phyloP scores from a whole-genome alignment of 2,113 vertebrate genomes.

The Puntigrus tetrazona region DNA sequence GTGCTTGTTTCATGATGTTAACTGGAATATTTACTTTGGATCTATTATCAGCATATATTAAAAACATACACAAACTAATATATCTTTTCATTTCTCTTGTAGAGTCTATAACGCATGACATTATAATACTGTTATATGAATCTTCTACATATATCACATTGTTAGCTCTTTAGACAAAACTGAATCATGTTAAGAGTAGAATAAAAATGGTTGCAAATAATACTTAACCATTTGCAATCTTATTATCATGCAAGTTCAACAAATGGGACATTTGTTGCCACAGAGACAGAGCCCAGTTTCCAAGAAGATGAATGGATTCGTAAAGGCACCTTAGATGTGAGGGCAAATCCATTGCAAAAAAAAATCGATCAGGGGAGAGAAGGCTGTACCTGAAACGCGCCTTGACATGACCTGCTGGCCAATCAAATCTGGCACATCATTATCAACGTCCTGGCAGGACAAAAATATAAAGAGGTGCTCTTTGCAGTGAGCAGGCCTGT shows the following conservation, averaged over 20 bases:
- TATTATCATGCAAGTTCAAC: constrained; percentile 49
- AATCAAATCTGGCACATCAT: constrained; percentile 51
- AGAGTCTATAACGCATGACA: not conserved
- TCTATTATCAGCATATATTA: constrained; percentile 1
- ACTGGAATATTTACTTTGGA: not conserved
- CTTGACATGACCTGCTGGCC: constrained; percentile 59
- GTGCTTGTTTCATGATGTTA: not conserved
- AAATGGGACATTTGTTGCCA: constrained; percentile 66
- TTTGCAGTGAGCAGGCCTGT: constrained; percentile 67
- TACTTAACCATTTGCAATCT: not conserved
- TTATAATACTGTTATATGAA: not conserved
- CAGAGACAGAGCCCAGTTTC: constrained; percentile 48
- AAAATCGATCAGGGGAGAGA: constrained; percentile 61
- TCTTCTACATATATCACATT: not conserved
- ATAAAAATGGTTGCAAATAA: not conserved
- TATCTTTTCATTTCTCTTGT: not conserved
- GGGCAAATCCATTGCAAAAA: constrained; percentile 62
- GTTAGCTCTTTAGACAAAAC: not conserved
- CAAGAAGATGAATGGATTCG: constrained; percentile 56
- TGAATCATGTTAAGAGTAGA: not conserved
- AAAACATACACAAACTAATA: not conserved
- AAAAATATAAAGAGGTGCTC: constrained; percentile 73
- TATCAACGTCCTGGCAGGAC: constrained; percentile 67
- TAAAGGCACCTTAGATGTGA: constrained; percentile 37
- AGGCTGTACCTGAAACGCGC: constrained; percentile 71